These are phyloP conservation scores for Cuculus canorus DNA, from an alignment of 2,797 vertebrate species.

Conservation along the genomic window DNA sequence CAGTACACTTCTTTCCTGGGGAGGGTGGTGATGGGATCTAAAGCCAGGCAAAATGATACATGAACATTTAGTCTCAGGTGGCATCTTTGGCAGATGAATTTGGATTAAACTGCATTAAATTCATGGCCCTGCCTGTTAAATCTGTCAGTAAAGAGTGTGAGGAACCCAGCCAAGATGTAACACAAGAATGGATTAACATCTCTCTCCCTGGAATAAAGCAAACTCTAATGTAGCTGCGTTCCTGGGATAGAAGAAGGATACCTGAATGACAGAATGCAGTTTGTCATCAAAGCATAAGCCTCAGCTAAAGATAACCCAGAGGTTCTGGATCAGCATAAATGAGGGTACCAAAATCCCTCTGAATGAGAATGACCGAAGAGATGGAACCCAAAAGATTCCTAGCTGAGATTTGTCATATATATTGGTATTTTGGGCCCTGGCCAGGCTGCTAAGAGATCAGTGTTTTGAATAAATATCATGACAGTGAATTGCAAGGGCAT, in stretches of 20 bases:
- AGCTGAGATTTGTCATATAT: background rate
- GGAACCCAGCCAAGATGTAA: conserved; percentile 35
- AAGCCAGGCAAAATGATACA: background rate
- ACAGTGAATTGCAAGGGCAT: background rate
- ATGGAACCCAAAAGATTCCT: background rate
- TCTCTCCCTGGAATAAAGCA: conserved; percentile 22
- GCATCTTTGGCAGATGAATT: conserved; percentile 27
- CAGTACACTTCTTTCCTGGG: background rate
- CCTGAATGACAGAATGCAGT: background rate
- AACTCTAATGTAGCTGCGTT: conserved; percentile 27
- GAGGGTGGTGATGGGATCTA: background rate
- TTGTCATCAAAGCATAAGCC: background rate
- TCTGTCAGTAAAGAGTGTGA: background rate
- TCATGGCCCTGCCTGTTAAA: conserved; percentile 25
- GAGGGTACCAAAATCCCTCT: background rate
- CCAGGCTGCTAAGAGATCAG: background rate
- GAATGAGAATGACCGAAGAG: background rate
- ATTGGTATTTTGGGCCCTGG: background rate
- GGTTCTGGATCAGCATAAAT: background rate
- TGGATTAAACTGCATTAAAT: conserved; percentile 22
- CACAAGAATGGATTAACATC: conserved; percentile 20
- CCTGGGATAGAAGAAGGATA: conserved; percentile 6
- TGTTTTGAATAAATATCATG: background rate
- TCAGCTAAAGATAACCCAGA: background rate
- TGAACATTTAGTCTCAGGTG: conserved; percentile 40